Conservation (phyloP, 2,113 vertebrate species). For the Damaliscus lunatus region DNA sequence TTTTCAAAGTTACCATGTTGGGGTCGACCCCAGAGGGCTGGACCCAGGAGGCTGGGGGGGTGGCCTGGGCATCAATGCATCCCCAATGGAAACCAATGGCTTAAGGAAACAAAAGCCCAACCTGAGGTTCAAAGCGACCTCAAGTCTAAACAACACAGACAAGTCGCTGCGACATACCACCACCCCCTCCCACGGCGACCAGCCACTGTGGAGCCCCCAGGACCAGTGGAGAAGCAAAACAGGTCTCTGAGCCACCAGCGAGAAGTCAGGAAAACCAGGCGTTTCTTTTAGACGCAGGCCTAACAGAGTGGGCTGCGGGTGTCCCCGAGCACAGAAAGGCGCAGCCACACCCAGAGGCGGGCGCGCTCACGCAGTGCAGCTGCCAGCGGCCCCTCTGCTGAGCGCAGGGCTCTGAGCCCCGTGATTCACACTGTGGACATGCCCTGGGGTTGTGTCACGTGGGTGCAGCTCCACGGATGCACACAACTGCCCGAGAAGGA, state of each 20-base stretch:
- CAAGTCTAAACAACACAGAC: background rate
- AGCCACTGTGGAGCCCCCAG: background rate
- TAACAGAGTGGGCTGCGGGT: accelerated
- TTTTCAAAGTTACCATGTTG: background rate
- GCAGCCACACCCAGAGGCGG: accelerated
- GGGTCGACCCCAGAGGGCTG: background rate
- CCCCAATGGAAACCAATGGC: background rate
- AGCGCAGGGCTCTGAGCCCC: background rate
- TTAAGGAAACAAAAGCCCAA: background rate
- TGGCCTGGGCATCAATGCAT: background rate
- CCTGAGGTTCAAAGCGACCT: background rate
- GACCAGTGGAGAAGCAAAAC: too few relatives aligned
- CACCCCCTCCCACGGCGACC: accelerated
- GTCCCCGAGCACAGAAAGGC: background rate
- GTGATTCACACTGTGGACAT: accelerated
- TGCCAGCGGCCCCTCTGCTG: accelerated
- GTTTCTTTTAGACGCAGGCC: background rate
- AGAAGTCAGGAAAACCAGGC: background rate
- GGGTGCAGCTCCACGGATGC: background rate
- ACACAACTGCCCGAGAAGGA: accelerated
- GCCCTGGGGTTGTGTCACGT: accelerated
- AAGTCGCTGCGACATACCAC: accelerated
- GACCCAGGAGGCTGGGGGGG: too few relatives aligned
- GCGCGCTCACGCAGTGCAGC: accelerated
- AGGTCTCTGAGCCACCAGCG: background rate